phyloP scores from a whole-genome alignment of 2,888 invertebrate species.

The Osmoderma eremita region DNA sequence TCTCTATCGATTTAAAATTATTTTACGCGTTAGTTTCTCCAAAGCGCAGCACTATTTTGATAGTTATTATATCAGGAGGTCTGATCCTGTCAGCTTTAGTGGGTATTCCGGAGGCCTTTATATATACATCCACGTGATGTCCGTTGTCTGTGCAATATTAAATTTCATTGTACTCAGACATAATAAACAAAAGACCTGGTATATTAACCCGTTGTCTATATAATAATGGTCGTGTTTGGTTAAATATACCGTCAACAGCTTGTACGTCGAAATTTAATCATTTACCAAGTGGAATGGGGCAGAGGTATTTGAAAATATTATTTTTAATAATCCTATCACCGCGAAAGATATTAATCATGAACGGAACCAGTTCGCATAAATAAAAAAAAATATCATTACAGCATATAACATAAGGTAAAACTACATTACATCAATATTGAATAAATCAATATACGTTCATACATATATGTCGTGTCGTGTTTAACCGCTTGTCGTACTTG shows the following conservation, averaged over 20 bases:
- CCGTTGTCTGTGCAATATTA: conserved; percentile 23
- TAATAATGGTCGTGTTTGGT: conserved; percentile 20
- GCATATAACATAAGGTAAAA: background rate
- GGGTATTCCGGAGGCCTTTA: background rate
- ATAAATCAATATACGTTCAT: conserved; percentile 13
- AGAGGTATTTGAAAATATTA: too few species aligned
- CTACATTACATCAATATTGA: conserved; percentile 19
- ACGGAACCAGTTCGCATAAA: conserved; percentile 20
- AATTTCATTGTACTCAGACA: conserved; percentile 33
- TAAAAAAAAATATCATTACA: background rate
- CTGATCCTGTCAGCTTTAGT: conserved; percentile 11
- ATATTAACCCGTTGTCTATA: conserved; percentile 29
- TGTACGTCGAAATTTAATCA: too few species aligned
- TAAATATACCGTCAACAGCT: too few species aligned
- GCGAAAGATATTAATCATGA: conserved; percentile 19
- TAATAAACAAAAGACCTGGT: conserved; percentile 23
- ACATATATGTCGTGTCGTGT: background rate
- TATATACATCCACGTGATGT: conserved; percentile 5
- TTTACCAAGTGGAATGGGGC: too few species aligned
- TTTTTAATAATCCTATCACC: too few species aligned
- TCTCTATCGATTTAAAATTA: too few species aligned
- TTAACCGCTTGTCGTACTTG: conserved; percentile 12
- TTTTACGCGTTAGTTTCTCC: too few species aligned
- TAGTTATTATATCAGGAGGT: conserved; percentile 9
- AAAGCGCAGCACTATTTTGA: background rate